A percentile compares a stretch with the other conserved stretches of the same genome.
Conservation (phyloP, 2,113 vertebrate species). For the Psittacula cyanocephala region DNA sequence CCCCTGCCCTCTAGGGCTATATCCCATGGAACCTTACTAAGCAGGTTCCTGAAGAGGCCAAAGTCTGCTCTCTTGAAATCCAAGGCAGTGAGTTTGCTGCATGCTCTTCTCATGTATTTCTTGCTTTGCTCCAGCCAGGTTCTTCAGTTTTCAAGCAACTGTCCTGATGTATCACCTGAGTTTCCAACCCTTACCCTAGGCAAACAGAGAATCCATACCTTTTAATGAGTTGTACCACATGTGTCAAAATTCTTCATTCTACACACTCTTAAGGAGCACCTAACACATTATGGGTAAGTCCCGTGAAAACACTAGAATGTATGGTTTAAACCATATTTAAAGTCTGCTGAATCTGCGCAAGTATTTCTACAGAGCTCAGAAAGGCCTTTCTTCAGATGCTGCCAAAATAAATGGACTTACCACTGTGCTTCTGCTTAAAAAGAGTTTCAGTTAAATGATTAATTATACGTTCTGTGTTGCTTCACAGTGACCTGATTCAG, state of each 20-base stretch:
- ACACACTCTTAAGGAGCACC: accelerated
- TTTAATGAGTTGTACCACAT: accelerated
- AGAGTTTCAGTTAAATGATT: not conserved
- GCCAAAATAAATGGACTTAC: not conserved
- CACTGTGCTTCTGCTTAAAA: not conserved
- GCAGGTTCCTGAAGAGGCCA: too few species aligned
- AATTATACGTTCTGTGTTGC: not conserved
- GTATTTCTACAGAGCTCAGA: not conserved
- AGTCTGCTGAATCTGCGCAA: not conserved
- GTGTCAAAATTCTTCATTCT: not conserved
- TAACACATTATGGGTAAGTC: accelerated
- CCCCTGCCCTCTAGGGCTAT: too few species aligned
- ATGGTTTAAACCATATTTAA: not conserved
- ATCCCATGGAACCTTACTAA: too few species aligned
- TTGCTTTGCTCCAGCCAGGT: not conserved
- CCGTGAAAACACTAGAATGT: not conserved
- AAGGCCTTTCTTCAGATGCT: not conserved
- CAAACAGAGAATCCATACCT: not conserved
- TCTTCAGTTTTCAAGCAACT: not conserved
- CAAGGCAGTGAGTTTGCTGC: too few species aligned
- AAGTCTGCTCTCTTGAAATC: too few species aligned
- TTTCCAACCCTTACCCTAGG: not conserved
- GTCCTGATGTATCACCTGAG: not conserved
- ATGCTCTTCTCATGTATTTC: not conserved
- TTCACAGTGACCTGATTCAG: not conserved